Conservation (phyloP, 92 coral and sea anemone genomes). For the Zoanthus solanderi region DNA sequence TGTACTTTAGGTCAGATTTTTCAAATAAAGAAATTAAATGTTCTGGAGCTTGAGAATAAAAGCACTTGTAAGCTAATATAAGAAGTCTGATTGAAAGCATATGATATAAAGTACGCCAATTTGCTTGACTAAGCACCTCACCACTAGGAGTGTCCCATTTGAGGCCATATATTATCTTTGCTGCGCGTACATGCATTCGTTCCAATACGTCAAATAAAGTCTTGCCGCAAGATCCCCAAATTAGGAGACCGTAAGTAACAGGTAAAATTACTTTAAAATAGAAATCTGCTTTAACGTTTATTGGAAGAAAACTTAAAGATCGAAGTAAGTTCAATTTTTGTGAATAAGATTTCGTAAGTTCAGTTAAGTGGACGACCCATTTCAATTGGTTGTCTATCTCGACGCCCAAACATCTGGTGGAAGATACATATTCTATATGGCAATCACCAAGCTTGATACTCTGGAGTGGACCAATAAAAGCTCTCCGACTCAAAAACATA, state of each 20-base stretch:
- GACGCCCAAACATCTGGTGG: conserved; percentile 34
- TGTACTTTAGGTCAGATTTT: too few species aligned
- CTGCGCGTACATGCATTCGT: conserved; percentile 52
- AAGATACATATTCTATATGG: conserved; percentile 15
- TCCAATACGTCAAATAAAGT: conserved; percentile 48
- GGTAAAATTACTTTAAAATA: conserved; percentile 58
- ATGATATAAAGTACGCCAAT: background rate
- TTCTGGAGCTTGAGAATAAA: too few species aligned
- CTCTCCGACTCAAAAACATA: conserved; percentile 30
- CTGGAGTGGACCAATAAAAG: conserved; percentile 44
- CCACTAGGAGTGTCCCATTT: conserved; percentile 41
- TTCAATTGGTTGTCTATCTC: conserved; percentile 22
- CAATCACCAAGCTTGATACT: conserved; percentile 16
- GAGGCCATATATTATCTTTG: conserved; percentile 39
- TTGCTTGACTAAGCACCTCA: background rate
- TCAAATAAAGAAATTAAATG: too few species aligned
- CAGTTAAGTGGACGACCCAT: too few species aligned
- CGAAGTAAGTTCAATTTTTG: conserved; percentile 42
- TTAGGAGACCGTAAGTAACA: conserved; percentile 38
- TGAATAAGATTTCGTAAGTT: background rate
- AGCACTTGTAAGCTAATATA: conserved; percentile 26
- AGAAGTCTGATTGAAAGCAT: conserved; percentile 21
- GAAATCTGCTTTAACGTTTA: conserved; percentile 36
- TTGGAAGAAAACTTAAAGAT: conserved; percentile 43
- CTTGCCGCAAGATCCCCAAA: conserved; percentile 53